Evolutionary conservation across 1,140 invertebrate genomes (phyloP).

Genomic region (Drosophila repletoides): DNA sequence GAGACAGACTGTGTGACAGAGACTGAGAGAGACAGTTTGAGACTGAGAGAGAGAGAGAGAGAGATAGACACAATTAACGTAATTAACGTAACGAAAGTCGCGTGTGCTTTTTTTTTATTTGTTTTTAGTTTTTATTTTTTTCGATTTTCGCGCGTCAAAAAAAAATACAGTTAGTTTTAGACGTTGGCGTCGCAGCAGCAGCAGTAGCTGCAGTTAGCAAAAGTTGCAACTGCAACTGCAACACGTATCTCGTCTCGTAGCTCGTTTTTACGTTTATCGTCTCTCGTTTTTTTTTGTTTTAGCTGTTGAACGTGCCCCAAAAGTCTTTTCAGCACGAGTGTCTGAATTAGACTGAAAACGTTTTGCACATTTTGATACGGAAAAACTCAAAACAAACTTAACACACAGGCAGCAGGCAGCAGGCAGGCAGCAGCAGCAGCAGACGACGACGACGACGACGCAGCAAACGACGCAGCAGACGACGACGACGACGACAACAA

Average conservation of each 20-base stretch:
- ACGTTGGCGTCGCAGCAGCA: too few species aligned
- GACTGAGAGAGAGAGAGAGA: neutral
- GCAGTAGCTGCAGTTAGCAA: too few species aligned
- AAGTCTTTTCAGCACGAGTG: slow-evolving; percentile 82
- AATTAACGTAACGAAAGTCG: slow-evolving; percentile 8
- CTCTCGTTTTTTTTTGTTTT: slow-evolving; percentile 31
- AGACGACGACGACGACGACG: slow-evolving; percentile 17
- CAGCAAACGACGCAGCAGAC: slow-evolving; percentile 21
- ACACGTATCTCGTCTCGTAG: neutral
- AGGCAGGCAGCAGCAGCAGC: slow-evolving; percentile 33
- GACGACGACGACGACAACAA: slow-evolving; percentile 42
- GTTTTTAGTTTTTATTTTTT: neutral
- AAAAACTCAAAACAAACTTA: slow-evolving; percentile 82
- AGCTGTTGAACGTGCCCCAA: slow-evolving; percentile 68
- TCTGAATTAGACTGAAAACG: slow-evolving; percentile 83
- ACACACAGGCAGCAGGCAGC: slow-evolving; percentile 29
- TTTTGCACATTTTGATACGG: slow-evolving; percentile 83
- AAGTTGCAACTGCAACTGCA: too few species aligned
- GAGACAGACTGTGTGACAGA: neutral
- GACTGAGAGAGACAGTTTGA: neutral
- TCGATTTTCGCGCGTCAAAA: too few species aligned
- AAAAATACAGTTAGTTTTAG: too few species aligned
- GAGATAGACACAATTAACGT: neutral
- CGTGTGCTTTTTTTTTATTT: neutral
- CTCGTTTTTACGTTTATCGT: slow-evolving; percentile 2